Conservation (phyloP, 2,797 vertebrate species). For the Mus caroli region DNA sequence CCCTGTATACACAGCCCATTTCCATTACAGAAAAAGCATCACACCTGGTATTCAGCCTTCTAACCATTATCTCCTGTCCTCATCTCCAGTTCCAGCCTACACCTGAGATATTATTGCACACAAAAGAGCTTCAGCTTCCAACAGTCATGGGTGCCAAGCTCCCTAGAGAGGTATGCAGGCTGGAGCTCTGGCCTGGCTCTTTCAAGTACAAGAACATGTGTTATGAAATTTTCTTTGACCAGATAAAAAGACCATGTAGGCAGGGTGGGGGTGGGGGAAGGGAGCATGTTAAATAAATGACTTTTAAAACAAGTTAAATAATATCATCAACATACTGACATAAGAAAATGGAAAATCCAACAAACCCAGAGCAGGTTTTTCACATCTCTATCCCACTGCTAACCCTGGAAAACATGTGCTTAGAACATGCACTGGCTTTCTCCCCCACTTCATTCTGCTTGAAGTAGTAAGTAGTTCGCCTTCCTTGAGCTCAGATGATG, state of each 20-base stretch:
- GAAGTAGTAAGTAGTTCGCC: too few species aligned
- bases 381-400: accelerated
- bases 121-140: neutral
- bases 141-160: neutral
- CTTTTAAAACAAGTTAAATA: neutral
- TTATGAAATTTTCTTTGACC: neutral
- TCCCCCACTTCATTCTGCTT: neutral
- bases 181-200: neutral
- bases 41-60: neutral
- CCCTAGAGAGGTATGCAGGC: neutral
- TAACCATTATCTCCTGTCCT: too few species aligned
- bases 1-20: neutral
- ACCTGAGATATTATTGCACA: neutral
- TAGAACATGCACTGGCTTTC: neutral
- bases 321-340: neutral
- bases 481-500: neutral
- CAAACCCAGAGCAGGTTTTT: neutral
- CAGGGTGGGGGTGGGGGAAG: too few species aligned
- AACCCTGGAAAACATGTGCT: neutral
- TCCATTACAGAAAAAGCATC: neutral
- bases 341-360: neutral
- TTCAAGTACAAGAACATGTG: neutral
- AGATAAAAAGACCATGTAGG: neutral
- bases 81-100: too few species aligned
- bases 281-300: neutral